Evolutionary conservation across 2,797 vertebrate species (phyloP).

Genomic region (Semaprochilodus insignis): DNA sequence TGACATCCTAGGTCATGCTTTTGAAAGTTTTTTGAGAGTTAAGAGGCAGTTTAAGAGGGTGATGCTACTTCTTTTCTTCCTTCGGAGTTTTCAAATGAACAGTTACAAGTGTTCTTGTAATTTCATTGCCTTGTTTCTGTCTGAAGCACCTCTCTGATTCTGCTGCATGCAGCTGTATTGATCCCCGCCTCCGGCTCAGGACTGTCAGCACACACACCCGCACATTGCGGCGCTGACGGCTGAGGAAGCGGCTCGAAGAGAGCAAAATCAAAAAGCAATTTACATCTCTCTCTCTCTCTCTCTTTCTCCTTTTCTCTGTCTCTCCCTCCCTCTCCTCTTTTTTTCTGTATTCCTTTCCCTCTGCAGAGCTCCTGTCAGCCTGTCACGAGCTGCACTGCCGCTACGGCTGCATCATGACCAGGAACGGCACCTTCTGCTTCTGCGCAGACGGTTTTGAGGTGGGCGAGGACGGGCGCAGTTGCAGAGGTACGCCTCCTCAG

Average conservation of each 20-base stretch:
- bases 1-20: background rate
- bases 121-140: conserved; percentile 52
- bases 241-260: conserved; percentile 52
- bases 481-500: conserved; percentile 83
- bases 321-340: conserved; percentile 39
- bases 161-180: conserved; percentile 49
- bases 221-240: conserved; percentile 43
- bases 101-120: conserved; percentile 52
- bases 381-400: conserved; percentile 92
- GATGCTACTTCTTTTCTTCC: conserved; percentile 10
- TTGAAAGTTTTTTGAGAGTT: conserved; percentile 20
- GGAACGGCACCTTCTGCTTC: conserved; percentile 91
- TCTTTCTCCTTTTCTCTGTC: conserved; percentile 27
- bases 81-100: conserved; percentile 42
- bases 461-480: conserved; percentile 86
- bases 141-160: conserved; percentile 52
- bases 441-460: conserved; percentile 92
- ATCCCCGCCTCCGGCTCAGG: conserved; percentile 57
- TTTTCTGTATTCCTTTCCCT: conserved; percentile 22
- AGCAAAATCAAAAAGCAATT: conserved; percentile 65
- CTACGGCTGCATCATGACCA: conserved; percentile 89
- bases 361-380: conserved; percentile 87
- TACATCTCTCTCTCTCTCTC: conserved; percentile 55
- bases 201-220: conserved; percentile 36
- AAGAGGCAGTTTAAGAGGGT: conserved; percentile 5